Evolutionary conservation across 2,797 vertebrate species (phyloP), one percentile per base, ranked within the genome.

Genomic region (Lagodon rhomboides): DNA sequence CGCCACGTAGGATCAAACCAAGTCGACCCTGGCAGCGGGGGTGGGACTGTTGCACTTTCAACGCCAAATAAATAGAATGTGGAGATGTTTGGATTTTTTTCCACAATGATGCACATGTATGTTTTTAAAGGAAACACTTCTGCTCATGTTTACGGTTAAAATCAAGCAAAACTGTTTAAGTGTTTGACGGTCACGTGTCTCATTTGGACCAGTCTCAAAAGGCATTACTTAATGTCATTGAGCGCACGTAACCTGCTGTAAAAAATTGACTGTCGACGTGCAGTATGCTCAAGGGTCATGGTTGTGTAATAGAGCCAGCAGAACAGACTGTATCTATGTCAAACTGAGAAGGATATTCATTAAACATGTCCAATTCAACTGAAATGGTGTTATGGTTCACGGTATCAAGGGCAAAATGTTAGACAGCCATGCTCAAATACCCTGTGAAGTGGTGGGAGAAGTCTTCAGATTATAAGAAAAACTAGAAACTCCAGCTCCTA

Each of bases 291-390:
- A 92, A 80, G 77, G 94, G 84, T 95, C 94, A 93, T 12, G 90
- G 95, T 94, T 95, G 89, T 87, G 83, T 82, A 95, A 95, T 77
- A 9, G 20, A 75, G 8, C 23, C 11, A 10, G 53, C 23, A 63
- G 71, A 43, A 72, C 55, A 76, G 41, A 9, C 59, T 62, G 43
- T 76, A 60, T 74, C 78, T 64, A 11, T 80, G 63, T 75, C 58
- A 54, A 34, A 51, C 56, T 41, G 17, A 49, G 22, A 73, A 17
- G 41, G 50, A 63, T 25, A 63, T 15, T 88, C 27, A 71, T 77
- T 41, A 54, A 79, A 74, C 3, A 5, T 66, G 76, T 76, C 61
- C 47, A 81, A 11, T 38, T 22, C 53, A 43, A 27, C 15, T 46
- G 44, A 55, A 68, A 79, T 18, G 3, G 12, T 70, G 61, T 84